phyloP scores from a whole-genome alignment of 2,797 vertebrate species.

The Balearica regulorum region DNA sequence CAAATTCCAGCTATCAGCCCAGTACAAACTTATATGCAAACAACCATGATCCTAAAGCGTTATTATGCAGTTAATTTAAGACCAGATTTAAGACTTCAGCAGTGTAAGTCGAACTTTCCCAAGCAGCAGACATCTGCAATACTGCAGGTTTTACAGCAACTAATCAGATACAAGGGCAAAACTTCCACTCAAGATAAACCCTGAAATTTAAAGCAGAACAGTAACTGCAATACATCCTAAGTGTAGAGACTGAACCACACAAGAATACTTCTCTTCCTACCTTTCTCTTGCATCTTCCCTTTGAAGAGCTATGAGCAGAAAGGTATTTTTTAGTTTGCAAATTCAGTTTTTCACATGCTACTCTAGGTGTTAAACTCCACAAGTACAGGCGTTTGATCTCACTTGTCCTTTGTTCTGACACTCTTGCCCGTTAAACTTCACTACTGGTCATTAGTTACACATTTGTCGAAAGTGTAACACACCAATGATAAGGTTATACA shows the following conservation, averaged over 20 bases:
- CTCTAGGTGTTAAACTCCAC: neutral
- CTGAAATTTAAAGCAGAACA: neutral
- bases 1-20: neutral
- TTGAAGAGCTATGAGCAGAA: neutral
- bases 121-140: neutral
- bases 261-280: neutral
- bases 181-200: neutral
- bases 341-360: neutral
- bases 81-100: neutral
- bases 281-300: neutral
- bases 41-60: accelerated
- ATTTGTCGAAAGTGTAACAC: neutral
- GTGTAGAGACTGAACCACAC: neutral
- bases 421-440: neutral
- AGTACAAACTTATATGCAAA: neutral
- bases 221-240: neutral
- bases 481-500: neutral
- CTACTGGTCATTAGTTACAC: neutral
- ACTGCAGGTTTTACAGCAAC: neutral
- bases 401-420: neutral
- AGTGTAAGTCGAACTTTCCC: neutral
- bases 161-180: neutral
- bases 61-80: neutral
- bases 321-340: neutral
- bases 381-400: neutral